A percentile compares a stretch with the other conserved stretches of the same genome.
Evolutionary conservation across 2,113 vertebrate genomes (phyloP).

Genomic region (Cyphomyrus discorhynchus): DNA sequence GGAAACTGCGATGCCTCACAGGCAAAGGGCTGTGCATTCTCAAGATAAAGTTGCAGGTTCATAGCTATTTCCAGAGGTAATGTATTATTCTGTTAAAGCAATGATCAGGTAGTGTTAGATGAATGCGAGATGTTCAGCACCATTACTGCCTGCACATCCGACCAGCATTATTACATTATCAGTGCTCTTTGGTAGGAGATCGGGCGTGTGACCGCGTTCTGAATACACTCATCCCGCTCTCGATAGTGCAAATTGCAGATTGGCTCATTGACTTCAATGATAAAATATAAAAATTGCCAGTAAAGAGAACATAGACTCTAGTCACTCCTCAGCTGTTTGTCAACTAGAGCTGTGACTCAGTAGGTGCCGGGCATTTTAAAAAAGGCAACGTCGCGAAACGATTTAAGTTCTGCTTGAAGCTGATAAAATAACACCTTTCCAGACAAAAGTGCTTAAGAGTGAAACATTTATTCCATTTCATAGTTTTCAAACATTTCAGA

Average conservation of each 20-base stretch:
- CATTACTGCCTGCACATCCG: conserved; percentile 89
- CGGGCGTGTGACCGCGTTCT: conserved; percentile 86
- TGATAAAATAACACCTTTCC: conserved; percentile 55
- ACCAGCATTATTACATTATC: conserved; percentile 89
- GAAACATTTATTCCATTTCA: conserved; percentile 49
- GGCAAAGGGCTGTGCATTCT: conserved; percentile 55
- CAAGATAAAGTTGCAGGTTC: conserved; percentile 66
- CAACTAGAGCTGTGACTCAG: conserved; percentile 69
- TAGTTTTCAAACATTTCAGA: conserved; percentile 29
- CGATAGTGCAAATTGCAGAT: conserved; percentile 84
- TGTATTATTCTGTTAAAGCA: conserved; percentile 81
- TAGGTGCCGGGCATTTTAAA: conserved; percentile 59
- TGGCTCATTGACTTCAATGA: conserved; percentile 95
- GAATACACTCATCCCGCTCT: conserved; percentile 86
- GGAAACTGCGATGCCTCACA: conserved; percentile 52
- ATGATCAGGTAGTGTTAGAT: conserved; percentile 86
- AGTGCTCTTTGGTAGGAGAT: conserved; percentile 89
- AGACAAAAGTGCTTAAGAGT: conserved; percentile 31
- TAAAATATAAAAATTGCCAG: conserved; percentile 91
- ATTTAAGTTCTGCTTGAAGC: conserved; percentile 59
- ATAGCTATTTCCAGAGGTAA: conserved; percentile 71
- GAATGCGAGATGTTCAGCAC: conserved; percentile 88
- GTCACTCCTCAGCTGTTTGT: conserved; percentile 77
- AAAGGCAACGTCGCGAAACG: conserved; percentile 51
- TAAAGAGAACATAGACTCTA: conserved; percentile 74